Percentiles rank a stretch among this genome's conserved stretches.
Conservation (phyloP, 1,140 invertebrate species). For the Lucilia sericata region DNA sequence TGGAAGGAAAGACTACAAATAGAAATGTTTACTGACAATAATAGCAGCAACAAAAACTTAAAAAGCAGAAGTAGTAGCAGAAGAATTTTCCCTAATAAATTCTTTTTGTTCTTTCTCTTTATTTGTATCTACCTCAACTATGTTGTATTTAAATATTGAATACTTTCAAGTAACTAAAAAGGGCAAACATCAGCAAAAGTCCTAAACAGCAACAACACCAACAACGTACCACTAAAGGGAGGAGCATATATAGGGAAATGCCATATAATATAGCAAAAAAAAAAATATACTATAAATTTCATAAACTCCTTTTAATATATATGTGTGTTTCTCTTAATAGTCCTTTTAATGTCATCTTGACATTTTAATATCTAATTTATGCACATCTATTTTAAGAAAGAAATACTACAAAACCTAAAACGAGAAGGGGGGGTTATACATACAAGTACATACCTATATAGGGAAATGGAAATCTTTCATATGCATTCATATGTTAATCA, state of each 20-base stretch:
- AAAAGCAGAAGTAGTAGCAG: too few species aligned
- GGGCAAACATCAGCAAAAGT: neutral
- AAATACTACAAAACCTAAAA: neutral
- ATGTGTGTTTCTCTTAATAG: too few species aligned
- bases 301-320: too few species aligned
- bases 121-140: neutral
- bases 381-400: constrained; percentile 2
- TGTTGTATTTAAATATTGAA: neutral
- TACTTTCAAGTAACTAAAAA: neutral
- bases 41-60: neutral
- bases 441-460: too few species aligned
- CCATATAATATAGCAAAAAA: too few species aligned
- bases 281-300: too few species aligned
- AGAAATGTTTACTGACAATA: constrained; percentile 26
- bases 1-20: constrained; percentile 18
- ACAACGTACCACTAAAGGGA: too few species aligned
- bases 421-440: too few species aligned
- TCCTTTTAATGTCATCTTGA: neutral
- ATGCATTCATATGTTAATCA: constrained; percentile 38
- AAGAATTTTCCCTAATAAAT: neutral
- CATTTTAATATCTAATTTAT: constrained; percentile 35
- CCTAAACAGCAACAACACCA: neutral
- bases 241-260: too few species aligned
- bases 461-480: neutral
- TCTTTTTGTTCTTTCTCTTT: neutral